These are phyloP conservation scores for Mobula hypostoma DNA, from an alignment of 2,113 vertebrate genomes.

Conservation along the genomic window DNA sequence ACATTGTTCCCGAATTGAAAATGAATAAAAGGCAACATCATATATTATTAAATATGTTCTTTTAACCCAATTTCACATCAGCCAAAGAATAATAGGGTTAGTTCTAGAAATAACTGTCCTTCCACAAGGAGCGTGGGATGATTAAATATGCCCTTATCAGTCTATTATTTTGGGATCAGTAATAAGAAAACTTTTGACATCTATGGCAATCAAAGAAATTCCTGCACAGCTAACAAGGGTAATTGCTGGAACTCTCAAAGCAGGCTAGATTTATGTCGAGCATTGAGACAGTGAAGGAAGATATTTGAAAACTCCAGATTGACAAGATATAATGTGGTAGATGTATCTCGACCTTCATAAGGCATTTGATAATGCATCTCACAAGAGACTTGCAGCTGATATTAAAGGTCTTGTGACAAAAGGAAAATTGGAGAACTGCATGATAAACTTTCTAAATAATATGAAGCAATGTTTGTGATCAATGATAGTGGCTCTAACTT, in stretches of 20 bases:
- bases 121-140: neutral
- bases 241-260: neutral
- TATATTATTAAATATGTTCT: neutral
- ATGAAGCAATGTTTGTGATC: neutral
- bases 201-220: neutral
- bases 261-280: neutral
- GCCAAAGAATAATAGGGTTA: neutral
- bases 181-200: neutral
- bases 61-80: neutral
- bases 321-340: neutral
- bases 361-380: neutral
- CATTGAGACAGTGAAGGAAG: neutral
- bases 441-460: neutral
- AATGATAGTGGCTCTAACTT: neutral
- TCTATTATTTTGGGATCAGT: neutral
- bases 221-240: neutral
- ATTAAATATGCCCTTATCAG: neutral
- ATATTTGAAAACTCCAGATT: neutral
- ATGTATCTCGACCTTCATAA: neutral
- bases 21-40: neutral
- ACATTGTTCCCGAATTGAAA: neutral
- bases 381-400: neutral
- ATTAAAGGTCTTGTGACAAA: neutral
- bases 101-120: neutral
- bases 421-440: neutral